These are phyloP conservation scores for Oscheius onirici DNA, from an alignment of 2,888 invertebrate species.

Conservation along the genomic window DNA sequence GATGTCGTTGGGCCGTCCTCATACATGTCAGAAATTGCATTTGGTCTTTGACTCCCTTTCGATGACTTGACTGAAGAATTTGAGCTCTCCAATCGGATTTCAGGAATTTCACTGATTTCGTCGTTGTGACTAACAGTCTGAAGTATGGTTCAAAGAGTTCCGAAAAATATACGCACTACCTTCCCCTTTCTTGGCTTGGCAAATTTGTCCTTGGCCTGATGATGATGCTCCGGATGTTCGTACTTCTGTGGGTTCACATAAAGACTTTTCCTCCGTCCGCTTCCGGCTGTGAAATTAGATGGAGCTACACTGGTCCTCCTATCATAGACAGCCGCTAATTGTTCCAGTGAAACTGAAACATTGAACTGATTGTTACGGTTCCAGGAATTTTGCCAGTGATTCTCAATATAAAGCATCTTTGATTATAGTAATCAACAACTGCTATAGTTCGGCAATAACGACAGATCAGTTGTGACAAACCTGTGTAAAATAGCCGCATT, in stretches of 20 bases:
- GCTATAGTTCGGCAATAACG: too few relatives aligned
- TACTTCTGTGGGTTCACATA: slow-evolving; percentile 41
- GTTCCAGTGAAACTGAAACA: slow-evolving; percentile 57
- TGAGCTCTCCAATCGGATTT: slow-evolving; percentile 2
- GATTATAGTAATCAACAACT: too few relatives aligned
- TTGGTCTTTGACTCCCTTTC: slow-evolving; percentile 9
- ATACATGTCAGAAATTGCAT: slow-evolving; percentile 32
- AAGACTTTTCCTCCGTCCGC: slow-evolving; percentile 32
- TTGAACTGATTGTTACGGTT: not conserved
- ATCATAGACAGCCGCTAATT: slow-evolving; percentile 60
- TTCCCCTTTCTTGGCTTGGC: slow-evolving; percentile 20
- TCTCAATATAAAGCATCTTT: not conserved
- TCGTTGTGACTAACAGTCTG: slow-evolving; percentile 30
- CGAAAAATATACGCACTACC: not conserved
- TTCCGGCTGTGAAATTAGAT: slow-evolving; percentile 1
- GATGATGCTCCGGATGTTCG: slow-evolving; percentile 58
- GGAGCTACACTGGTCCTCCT: slow-evolving; percentile 34
- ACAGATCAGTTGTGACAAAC: too few relatives aligned
- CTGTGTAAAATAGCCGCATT: too few relatives aligned
- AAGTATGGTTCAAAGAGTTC: not conserved
- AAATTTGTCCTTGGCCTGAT: slow-evolving; percentile 33
- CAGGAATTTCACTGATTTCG: slow-evolving; percentile 15
- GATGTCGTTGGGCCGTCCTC: slow-evolving; percentile 27
- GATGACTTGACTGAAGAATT: slow-evolving; percentile 1
- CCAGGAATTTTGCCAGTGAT: not conserved